Evolutionary conservation across 2,888 invertebrate species (phyloP).

Genomic region (Phortica okadai): DNA sequence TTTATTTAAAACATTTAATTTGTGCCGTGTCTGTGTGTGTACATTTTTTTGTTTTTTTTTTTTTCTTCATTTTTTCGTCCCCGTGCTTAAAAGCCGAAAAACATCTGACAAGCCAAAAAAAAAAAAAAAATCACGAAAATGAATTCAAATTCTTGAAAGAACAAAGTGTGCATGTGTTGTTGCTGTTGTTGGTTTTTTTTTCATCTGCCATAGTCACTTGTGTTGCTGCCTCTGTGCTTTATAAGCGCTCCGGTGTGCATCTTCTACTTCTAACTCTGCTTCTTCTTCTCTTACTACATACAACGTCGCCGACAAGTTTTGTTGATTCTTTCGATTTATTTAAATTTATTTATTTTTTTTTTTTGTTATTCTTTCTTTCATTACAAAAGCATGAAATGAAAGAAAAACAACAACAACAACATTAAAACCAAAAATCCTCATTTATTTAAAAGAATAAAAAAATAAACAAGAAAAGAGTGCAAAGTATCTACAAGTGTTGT

Average conservation of each 20-base stretch:
- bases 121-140: neutral
- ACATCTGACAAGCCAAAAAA: neutral
- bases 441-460: neutral
- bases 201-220: neutral
- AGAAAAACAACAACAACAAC: neutral
- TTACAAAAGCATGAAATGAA: neutral
- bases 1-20: constrained; percentile 19
- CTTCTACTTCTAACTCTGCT: no score
- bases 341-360: no score
- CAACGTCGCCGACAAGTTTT: no score
- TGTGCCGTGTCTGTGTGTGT: neutral
- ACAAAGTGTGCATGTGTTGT: neutral
- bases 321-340: no score
- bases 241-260: no score
- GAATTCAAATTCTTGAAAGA: no score
- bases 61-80: constrained; percentile 20
- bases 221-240: neutral
- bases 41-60: constrained; percentile 20
- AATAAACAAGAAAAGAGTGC: neutral
- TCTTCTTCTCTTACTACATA: no score
- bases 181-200: neutral
- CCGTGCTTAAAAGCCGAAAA: neutral
- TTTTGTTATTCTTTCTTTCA: no score
- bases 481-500: neutral
- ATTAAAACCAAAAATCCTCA: neutral